Evolutionary conservation across 2,888 invertebrate genomes (phyloP), one percentile per base, ranked within the genome.

Genomic region (Hirudinaria manillensis): DNA sequence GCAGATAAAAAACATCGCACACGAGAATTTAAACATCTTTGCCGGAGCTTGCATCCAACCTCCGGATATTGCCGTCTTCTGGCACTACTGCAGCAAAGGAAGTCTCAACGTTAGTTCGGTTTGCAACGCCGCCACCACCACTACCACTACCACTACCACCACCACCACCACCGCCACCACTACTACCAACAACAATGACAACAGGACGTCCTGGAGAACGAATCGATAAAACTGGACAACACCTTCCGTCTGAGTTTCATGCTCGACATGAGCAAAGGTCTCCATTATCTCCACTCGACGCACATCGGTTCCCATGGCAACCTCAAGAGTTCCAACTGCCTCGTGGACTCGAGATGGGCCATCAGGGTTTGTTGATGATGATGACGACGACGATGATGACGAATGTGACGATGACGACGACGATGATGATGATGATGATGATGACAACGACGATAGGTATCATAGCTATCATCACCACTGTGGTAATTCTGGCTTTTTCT

Each of bases 41-140:
- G 89, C 93, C 7, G 93, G 93, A 0, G 93, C 92, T 0, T 91
- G 91, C 80, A 90, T 92, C 6, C 93, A 93, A 78, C 89, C 89
- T 55, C 91, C 91, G 0, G 88, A 90, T 36, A 88, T 92, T 0
- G 91, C 90, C 79, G 89, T 93, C 78, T 87, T 93, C 53, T 91
- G 91, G 2, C 89, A 90, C 0, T 93, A 93, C 84, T 92, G 92
- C 83, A 90, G 91, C 0, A 88, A 93, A 34, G 93, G 93, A 0
- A 92, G 92, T 71, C 85, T 93, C 10, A 76, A 80, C 79, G 83
- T 82, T 73, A 29, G 78, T 70, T 24, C n/a, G 2, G 27, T 36
- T 24, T 3, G 27, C 6, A 3, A 13, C 13, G n/a, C 27, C 13
- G 27, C 13, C 3, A 56, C 13, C 3, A 56, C 13, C 56, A 56